phyloP scores from a whole-genome alignment of 2,113 vertebrate genomes.

The Eulacestoma nigropectus region DNA sequence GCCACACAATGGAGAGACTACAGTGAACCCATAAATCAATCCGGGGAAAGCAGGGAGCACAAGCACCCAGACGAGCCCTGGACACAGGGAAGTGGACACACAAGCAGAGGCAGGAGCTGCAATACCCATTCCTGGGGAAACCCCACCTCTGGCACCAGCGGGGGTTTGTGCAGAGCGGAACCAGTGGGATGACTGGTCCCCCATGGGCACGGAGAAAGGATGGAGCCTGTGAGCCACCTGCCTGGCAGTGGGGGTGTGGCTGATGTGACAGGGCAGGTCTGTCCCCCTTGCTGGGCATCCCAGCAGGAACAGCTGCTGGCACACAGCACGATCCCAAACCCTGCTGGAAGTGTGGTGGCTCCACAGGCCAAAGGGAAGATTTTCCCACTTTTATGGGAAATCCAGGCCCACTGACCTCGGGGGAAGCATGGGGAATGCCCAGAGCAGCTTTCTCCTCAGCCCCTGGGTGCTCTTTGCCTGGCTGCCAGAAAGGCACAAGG shows the following conservation, averaged over 20 bases:
- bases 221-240: not conserved
- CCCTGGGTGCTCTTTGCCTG: not conserved
- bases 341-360: not conserved
- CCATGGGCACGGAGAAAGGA: not conserved
- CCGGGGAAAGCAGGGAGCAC: not conserved
- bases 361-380: not conserved
- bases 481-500: not conserved
- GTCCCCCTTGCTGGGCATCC: not conserved
- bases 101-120: not conserved
- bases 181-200: too few species aligned
- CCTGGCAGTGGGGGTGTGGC: not conserved
- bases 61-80: not conserved
- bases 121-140: not conserved
- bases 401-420: not conserved
- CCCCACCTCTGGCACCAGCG: not conserved
- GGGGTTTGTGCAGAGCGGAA: not conserved
- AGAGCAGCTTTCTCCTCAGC: not conserved
- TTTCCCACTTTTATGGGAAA: not conserved
- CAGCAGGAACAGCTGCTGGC: not conserved
- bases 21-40: not conserved
- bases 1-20: not conserved
- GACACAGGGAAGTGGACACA: not conserved
- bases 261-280: not conserved
- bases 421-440: not conserved
- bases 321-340: rapidly evolving